Evolutionary conservation across 2,797 vertebrate genomes (phyloP).

Genomic region (Leontocebus nigricollis): DNA sequence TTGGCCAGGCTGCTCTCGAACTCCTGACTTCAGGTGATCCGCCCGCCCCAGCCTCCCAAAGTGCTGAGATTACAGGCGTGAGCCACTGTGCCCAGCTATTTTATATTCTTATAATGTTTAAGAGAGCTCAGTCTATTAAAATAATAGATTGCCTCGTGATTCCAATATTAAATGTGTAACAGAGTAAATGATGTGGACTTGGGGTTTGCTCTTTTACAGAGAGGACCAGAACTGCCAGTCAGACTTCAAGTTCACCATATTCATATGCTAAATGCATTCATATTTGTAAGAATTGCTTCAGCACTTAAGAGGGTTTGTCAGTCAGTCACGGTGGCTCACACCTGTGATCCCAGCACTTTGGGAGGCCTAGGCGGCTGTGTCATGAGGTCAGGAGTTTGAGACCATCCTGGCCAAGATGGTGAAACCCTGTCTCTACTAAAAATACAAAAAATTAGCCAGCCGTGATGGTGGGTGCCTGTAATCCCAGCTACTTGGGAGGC

Average conservation of each 20-base stretch:
- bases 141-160: background rate
- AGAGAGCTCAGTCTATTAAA: background rate
- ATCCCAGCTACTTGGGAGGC: no score
- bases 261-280: background rate
- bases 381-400: no score
- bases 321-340: background rate
- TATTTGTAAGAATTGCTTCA: conserved; percentile 15
- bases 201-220: background rate
- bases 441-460: no score
- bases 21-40: background rate
- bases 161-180: background rate
- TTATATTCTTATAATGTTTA: background rate
- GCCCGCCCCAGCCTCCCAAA: background rate
- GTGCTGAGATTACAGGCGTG: background rate
- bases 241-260: background rate
- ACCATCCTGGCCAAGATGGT: no score
- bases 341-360: no score
- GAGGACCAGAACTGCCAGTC: background rate
- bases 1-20: background rate
- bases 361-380: no score
- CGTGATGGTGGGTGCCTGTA: no score
- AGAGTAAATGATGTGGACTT: background rate
- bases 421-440: no score
- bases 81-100: background rate
- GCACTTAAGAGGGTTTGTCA: background rate